A percentile compares a stretch with the other conserved stretches of the same genome.
These are phyloP conservation scores for Cheilosia scutellata DNA, from an alignment of 2,888 invertebrate species.

Conservation along the genomic window DNA sequence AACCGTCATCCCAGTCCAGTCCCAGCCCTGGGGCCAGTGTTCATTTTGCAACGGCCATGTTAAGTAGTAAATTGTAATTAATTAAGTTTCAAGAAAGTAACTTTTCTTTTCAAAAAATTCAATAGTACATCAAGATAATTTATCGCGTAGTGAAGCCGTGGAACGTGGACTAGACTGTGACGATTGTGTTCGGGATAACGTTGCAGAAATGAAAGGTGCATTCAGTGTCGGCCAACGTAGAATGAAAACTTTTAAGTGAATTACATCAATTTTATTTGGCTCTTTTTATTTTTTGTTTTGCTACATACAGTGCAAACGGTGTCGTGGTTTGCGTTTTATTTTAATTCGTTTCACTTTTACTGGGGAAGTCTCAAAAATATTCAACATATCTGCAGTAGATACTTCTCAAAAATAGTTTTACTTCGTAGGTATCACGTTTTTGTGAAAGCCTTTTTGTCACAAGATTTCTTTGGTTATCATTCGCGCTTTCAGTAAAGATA, in stretches of 20 bases:
- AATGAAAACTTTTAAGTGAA: slow-evolving; percentile 39
- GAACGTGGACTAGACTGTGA: neutral
- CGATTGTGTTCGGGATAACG: slow-evolving; percentile 5
- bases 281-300: slow-evolving; percentile 8
- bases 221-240: neutral
- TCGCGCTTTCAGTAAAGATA: slow-evolving; percentile 33
- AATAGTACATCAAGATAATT: neutral
- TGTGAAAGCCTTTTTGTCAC: slow-evolving; percentile 48
- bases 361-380: slow-evolving; percentile 24
- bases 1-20: slow-evolving; percentile 21
- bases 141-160: neutral
- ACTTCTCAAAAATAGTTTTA: slow-evolving; percentile 21
- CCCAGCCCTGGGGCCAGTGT: too few species aligned
- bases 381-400: slow-evolving; percentile 5
- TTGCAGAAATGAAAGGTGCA: slow-evolving; percentile 24
- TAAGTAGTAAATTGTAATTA: slow-evolving; percentile 14
- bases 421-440: slow-evolving; percentile 12
- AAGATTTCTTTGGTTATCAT: neutral
- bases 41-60: slow-evolving; percentile 55
- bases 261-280: neutral
- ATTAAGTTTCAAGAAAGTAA: neutral
- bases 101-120: neutral
- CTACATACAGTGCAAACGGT: slow-evolving; percentile 25
- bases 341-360: slow-evolving; percentile 19
- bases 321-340: slow-evolving; percentile 16